phyloP scores from a whole-genome alignment of 2,797 vertebrate genomes.

The Lemur catta region DNA sequence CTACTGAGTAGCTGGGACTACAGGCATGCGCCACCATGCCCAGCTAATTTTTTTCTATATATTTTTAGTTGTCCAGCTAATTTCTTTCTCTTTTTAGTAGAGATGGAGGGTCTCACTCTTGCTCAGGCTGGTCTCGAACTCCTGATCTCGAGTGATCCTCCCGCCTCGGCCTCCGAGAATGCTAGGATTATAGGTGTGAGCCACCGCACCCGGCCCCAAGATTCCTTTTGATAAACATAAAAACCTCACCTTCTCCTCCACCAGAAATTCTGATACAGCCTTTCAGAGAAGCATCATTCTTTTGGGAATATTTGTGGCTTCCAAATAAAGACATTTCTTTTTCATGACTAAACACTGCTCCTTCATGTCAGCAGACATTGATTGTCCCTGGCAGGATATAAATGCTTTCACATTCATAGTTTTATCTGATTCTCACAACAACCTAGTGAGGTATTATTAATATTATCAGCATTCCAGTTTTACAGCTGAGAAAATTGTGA shows the following conservation, averaged over 20 bases:
- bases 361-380: neutral
- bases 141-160: too few species aligned
- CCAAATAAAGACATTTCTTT: conserved; percentile 27
- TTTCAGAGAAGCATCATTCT: neutral
- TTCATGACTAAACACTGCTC: neutral
- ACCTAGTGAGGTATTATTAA: neutral
- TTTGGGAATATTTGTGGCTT: neutral
- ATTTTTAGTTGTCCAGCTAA: too few species aligned
- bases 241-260: neutral
- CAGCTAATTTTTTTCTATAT: too few species aligned
- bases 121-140: too few species aligned
- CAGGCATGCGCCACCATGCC: too few species aligned
- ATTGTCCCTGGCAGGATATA: neutral
- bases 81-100: too few species aligned
- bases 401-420: neutral
- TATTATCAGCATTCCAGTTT: neutral
- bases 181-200: too few species aligned
- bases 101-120: too few species aligned
- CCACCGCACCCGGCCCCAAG: neutral
- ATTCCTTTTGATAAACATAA: neutral
- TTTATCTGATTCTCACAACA: neutral
- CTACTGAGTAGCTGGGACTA: too few species aligned
- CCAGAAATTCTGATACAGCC: neutral
- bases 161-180: too few species aligned
- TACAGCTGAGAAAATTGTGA: neutral